These are phyloP conservation scores for Eupithecia exiguata DNA, from an alignment of 2,888 invertebrate genomes.

Conservation along the genomic window DNA sequence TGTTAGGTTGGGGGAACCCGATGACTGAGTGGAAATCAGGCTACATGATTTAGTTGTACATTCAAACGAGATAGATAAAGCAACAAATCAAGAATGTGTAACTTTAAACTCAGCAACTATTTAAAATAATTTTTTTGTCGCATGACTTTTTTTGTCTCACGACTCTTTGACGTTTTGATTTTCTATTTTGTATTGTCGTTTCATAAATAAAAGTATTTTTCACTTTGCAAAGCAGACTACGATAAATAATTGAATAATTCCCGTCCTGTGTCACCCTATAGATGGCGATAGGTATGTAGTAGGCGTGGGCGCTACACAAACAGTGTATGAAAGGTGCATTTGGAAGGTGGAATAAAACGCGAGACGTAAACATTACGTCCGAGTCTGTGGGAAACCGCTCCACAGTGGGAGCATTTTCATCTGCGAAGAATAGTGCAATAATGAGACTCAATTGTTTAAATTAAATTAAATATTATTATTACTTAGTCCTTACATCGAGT, in stretches of 20 bases:
- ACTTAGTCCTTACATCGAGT: background rate
- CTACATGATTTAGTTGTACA: too few species aligned
- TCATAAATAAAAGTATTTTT: too few species aligned
- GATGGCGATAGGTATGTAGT: constrained; percentile 11
- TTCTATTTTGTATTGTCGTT: too few species aligned
- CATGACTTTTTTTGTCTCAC: too few species aligned
- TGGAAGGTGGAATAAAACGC: constrained; percentile 40
- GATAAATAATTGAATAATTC: background rate
- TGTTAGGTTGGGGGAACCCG: too few species aligned
- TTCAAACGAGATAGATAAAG: too few species aligned
- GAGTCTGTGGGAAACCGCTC: constrained; percentile 20
- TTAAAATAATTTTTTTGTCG: too few species aligned
- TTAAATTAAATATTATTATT: background rate
- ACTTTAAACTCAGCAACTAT: background rate
- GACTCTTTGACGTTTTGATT: too few species aligned
- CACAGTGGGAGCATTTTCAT: constrained; percentile 30
- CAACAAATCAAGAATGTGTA: too few species aligned
- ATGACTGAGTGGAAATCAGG: too few species aligned
- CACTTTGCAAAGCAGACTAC: background rate
- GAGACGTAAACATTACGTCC: constrained; percentile 40
- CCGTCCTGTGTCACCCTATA: constrained; percentile 6
- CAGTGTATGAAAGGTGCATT: constrained; percentile 43
- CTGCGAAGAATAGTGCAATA: too few species aligned
- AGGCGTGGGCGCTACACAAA: constrained; percentile 30
- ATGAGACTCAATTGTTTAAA: background rate